Percentiles rank a stretch among this genome's conserved stretches.
phyloP scores from a whole-genome alignment of 2,888 invertebrate genomes.

The Athalia rosae region DNA sequence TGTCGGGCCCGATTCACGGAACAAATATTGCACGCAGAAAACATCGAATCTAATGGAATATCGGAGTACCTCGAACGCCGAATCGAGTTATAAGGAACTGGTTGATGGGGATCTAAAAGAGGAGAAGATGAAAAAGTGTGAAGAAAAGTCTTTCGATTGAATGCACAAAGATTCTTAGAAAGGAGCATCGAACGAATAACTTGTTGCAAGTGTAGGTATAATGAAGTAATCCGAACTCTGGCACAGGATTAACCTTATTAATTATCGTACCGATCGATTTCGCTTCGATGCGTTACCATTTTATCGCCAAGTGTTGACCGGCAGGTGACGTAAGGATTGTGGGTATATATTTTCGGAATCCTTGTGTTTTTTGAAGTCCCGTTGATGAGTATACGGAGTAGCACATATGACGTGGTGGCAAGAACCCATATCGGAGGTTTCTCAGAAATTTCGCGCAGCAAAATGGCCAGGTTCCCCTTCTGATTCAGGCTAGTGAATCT shows the following conservation, averaged over 20 bases:
- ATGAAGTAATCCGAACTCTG: slow-evolving; percentile 10
- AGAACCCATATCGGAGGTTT: too few relatives aligned
- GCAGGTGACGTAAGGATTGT: too few relatives aligned
- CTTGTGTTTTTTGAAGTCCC: too few relatives aligned
- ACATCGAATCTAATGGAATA: neutral
- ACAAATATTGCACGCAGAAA: neutral
- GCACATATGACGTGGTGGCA: too few relatives aligned
- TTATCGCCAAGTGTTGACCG: neutral
- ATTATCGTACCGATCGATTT: slow-evolving; percentile 10
- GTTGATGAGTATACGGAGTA: too few relatives aligned
- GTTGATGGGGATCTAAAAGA: slow-evolving; percentile 1
- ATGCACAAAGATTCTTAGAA: neutral
- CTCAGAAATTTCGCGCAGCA: too few relatives aligned
- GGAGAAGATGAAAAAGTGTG: neutral
- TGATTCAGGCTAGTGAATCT: too few relatives aligned
- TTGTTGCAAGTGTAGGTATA: neutral
- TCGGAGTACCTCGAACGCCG: too few relatives aligned
- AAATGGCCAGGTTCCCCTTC: slow-evolving; percentile 2
- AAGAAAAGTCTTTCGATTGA: neutral
- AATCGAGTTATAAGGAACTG: neutral
- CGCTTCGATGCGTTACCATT: neutral
- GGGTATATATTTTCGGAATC: too few relatives aligned
- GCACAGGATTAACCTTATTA: neutral
- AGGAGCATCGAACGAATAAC: neutral
- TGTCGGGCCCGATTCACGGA: neutral